A percentile compares a stretch with the other conserved stretches of the same genome.
phyloP scores from a whole-genome alignment of 2,113 vertebrate genomes.

The Andinoacara biseriatus region DNA sequence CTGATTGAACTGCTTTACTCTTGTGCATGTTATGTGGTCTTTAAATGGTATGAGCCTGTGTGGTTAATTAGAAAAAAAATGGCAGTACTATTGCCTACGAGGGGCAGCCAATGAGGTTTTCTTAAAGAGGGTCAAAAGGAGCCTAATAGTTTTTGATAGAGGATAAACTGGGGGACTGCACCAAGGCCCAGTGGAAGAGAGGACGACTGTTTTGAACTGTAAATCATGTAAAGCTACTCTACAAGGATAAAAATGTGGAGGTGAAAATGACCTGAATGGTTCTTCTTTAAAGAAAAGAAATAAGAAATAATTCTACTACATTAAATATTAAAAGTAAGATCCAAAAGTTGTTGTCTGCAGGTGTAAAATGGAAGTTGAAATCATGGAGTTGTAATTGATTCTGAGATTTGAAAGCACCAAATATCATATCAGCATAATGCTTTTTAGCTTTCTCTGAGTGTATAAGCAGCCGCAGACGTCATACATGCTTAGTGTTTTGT shows the following conservation, averaged over 20 bases:
- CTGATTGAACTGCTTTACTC: neutral
- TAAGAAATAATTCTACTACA: too few relatives aligned
- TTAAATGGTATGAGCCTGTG: neutral
- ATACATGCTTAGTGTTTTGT: slow-evolving; percentile 68
- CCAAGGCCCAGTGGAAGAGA: too few relatives aligned
- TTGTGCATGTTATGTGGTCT: neutral
- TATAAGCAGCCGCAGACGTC: slow-evolving; percentile 61
- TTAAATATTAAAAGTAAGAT: too few relatives aligned
- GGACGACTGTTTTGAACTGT: neutral
- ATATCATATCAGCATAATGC: too few relatives aligned
- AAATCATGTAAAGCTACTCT: rapidly evolving
- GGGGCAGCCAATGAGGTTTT: neutral
- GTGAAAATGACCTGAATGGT: too few relatives aligned
- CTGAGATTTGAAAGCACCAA: neutral
- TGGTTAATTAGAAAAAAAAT: neutral
- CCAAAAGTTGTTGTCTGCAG: too few relatives aligned
- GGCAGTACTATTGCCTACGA: neutral
- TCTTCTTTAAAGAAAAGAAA: too few relatives aligned
- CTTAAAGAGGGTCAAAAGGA: too few relatives aligned
- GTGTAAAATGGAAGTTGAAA: too few relatives aligned
- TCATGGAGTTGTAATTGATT: too few relatives aligned
- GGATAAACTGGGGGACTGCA: neutral
- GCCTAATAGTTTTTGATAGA: neutral
- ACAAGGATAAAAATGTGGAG: neutral
- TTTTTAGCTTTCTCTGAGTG: neutral